Evolutionary conservation across 2,888 invertebrate species (phyloP).

Genomic region (Xestia sexstrigata): DNA sequence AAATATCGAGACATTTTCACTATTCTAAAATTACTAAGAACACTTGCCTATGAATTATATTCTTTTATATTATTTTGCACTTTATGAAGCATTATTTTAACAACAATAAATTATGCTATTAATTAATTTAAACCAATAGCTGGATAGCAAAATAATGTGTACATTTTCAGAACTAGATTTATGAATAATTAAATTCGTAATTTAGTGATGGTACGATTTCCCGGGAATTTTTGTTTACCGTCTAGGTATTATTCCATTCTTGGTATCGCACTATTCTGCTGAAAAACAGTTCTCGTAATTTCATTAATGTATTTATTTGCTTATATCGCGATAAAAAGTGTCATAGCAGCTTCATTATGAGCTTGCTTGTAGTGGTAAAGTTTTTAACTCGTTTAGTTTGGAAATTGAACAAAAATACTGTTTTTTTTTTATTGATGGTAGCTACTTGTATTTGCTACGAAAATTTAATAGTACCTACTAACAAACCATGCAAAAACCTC

Average conservation of each 20-base stretch:
- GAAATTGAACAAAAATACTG: background rate
- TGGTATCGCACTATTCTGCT: background rate
- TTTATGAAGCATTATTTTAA: background rate
- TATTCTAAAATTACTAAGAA: background rate
- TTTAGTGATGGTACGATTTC: constrained; percentile 4
- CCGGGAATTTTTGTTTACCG: background rate
- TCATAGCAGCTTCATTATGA: background rate
- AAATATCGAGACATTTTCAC: background rate
- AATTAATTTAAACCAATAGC: background rate
- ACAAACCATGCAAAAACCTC: too few species aligned
- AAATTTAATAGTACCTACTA: too few species aligned
- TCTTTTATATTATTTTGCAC: background rate
- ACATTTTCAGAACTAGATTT: constrained; percentile 1
- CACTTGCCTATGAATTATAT: too few species aligned
- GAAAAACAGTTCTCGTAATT: background rate
- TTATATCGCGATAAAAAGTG: background rate
- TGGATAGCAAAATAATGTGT: background rate
- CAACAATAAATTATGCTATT: background rate
- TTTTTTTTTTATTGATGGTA: background rate
- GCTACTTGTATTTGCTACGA: background rate
- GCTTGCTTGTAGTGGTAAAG: background rate
- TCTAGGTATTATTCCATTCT: background rate
- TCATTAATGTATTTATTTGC: background rate
- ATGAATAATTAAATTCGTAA: background rate
- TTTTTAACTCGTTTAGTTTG: background rate